phyloP scores from a whole-genome alignment of 2,797 vertebrate genomes.

The Anguilla marmorata region DNA sequence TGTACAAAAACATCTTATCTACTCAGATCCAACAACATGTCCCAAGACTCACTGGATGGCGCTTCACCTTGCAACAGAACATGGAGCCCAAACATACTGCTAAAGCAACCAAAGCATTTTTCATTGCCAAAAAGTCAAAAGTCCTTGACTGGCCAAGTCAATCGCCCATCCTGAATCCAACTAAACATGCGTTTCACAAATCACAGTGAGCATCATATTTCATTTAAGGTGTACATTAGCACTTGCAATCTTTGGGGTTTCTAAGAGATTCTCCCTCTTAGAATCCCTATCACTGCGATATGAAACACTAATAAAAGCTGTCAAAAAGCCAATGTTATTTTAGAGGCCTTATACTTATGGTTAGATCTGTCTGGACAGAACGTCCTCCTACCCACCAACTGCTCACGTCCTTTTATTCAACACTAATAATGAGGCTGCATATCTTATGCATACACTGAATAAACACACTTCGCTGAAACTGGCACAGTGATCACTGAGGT shows the following conservation, averaged over 20 bases:
- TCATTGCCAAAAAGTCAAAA: too few relatives aligned
- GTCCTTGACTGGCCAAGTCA: too few relatives aligned
- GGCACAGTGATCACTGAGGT: too few relatives aligned
- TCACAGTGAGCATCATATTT: background rate
- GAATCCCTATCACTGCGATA: background rate
- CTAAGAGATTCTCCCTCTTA: background rate
- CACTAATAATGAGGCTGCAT: background rate
- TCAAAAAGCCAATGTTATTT: background rate
- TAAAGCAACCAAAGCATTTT: too few relatives aligned
- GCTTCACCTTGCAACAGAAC: too few relatives aligned
- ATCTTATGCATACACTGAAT: background rate
- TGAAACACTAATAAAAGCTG: background rate
- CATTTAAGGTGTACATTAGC: background rate
- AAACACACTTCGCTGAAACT: background rate
- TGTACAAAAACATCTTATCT: too few relatives aligned
- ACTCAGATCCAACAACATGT: too few relatives aligned
- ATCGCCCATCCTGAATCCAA: too few relatives aligned
- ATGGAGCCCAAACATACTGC: too few relatives aligned
- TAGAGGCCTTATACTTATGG: background rate
- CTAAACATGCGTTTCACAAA: background rate
- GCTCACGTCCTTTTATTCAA: background rate
- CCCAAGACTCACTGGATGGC: too few relatives aligned
- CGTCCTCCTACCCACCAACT: background rate
- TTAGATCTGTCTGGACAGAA: constrained; percentile 18
- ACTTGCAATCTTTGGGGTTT: background rate